Evolutionary conservation across 2,113 vertebrate species (phyloP), one percentile per base, ranked within the genome.

Genomic region (Potamarius usumacintae): DNA sequence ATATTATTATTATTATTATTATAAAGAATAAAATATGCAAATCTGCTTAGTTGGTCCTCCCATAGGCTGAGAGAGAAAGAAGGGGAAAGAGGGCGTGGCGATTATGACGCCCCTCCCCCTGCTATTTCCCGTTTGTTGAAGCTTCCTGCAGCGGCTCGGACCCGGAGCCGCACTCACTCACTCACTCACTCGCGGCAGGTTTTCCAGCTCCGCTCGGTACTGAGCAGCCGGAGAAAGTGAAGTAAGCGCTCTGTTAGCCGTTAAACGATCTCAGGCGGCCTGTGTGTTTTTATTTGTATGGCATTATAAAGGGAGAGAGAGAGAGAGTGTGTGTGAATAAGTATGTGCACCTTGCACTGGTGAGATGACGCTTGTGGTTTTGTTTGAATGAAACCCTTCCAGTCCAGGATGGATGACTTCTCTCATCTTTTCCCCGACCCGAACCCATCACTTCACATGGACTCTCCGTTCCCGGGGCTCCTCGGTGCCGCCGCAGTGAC

Each of bases 381-480:
- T 82, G 83, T 87, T 82, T 89, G 42, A 84, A 82, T 82, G 90
- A 90, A 80, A 71, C 55, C 6, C 53, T 71, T 84, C 30, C 72
- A 52, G 71, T 67, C 10, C 27, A 90, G 74, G 42, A 91, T 91
- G 90, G 89, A 91, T 69, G 86, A 91, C 85, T 88, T 83, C 67
- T 67, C 85, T 81, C 82, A 80, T 71, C 69, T 83, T 48, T 88
- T 87, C 71, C 81, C 67, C 10, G 87, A 87, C 65, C 85, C 53
- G 25, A 79, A 27, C 85, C 82, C 83, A 25, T 8, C 34, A 0
- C 30, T 84, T 17, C 88, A 85, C 82, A 53, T 58, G 25, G 89
- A 89, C 5, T 67, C 65, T 22, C 78, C 78, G 77, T 58, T 58
- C 27, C 52, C 82, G 14, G 67, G 71, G 20, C 20, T 20, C 10